Evolutionary conservation across 2,888 invertebrate genomes (phyloP).

Genomic region (Amphiduros pacificus): DNA sequence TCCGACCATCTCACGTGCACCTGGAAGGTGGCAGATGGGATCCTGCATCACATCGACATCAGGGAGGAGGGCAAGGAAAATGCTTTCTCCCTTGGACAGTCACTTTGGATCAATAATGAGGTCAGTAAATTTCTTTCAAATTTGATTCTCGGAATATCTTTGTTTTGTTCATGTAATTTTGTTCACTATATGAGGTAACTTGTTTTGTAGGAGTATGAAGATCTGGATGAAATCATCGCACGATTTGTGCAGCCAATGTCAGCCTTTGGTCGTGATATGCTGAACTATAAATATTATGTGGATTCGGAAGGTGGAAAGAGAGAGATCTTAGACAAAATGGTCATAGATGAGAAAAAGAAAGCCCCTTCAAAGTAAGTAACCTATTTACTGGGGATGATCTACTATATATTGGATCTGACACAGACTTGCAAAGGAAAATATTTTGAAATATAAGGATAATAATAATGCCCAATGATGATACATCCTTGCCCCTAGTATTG

Average conservation of each 20-base stretch:
- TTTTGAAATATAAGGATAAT: too few species aligned
- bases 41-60: conserved; percentile 95
- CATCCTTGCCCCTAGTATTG: too few species aligned
- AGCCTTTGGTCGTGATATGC: conserved; percentile 83
- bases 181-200: background rate
- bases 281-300: conserved; percentile 88
- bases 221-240: conserved; percentile 98
- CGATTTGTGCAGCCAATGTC: conserved; percentile 97
- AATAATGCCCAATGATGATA: too few species aligned
- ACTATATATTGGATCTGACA: too few species aligned
- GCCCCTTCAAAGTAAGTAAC: conserved; percentile 49
- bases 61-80: conserved; percentile 95
- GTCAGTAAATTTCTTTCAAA: conserved; percentile 32
- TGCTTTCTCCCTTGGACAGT: conserved; percentile 87
- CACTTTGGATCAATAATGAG: conserved; percentile 77
- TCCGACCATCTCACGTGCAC: conserved; percentile 94
- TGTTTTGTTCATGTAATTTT: background rate
- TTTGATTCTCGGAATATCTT: background rate
- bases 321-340: conserved; percentile 83
- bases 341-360: conserved; percentile 86
- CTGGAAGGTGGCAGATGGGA: conserved; percentile 95
- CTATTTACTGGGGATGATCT: too few species aligned
- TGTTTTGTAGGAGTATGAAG: conserved; percentile 82
- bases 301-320: conserved; percentile 73
- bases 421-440: too few species aligned